Conservation (phyloP, 2,113 vertebrate genomes). For the Gnathonemus longibarbis region DNA sequence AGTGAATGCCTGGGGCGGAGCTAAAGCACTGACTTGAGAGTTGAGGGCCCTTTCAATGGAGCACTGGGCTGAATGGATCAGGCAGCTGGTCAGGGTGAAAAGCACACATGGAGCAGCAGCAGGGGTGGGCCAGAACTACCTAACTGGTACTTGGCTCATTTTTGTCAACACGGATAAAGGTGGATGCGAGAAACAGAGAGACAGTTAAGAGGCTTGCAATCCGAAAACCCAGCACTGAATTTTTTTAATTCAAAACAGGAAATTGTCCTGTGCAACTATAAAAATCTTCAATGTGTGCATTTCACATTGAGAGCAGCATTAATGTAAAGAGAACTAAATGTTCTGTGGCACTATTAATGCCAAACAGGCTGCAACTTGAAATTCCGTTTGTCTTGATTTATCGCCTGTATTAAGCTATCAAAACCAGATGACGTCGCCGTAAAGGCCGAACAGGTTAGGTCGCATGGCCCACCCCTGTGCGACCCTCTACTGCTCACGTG, state of each 20-base stretch:
- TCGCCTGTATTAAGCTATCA: neutral
- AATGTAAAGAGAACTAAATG: neutral
- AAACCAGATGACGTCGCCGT: neutral
- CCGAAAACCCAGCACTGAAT: neutral
- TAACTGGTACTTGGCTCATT: neutral
- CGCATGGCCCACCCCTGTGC: neutral
- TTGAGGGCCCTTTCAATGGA: slow-evolving; percentile 7
- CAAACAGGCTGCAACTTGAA: neutral
- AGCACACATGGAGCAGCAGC: neutral
- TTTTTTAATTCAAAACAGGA: neutral
- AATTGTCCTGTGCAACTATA: neutral
- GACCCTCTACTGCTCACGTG: neutral
- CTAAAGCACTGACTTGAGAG: neutral
- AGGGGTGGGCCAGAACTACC: neutral
- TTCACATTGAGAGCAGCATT: neutral
- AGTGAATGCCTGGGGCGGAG: slow-evolving; percentile 44
- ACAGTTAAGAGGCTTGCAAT: neutral
- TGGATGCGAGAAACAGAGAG: neutral
- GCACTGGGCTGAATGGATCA: slow-evolving; percentile 4
- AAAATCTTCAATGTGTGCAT: neutral
- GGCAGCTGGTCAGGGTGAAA: neutral
- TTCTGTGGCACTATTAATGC: neutral
- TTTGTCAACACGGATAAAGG: neutral
- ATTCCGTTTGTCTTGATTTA: neutral
- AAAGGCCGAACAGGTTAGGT: neutral